These are phyloP conservation scores for Pyrochroa serraticornis DNA, from an alignment of 2,888 invertebrate genomes.

Conservation along the genomic window DNA sequence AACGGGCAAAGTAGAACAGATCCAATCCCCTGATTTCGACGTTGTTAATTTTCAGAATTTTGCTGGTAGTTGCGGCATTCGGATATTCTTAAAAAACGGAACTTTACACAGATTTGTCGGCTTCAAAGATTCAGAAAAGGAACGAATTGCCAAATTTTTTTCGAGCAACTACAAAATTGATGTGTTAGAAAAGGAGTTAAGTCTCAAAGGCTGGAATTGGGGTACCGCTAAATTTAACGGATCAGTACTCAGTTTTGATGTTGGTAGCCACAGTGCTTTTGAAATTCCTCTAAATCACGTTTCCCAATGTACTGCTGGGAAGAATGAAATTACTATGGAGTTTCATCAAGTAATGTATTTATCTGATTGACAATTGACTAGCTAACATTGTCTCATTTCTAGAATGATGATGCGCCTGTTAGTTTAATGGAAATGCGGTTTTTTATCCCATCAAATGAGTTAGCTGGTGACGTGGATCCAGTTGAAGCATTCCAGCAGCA, in stretches of 20 bases:
- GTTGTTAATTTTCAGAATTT: constrained; percentile 91
- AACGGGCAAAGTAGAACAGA: constrained; percentile 95
- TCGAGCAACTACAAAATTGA: constrained; percentile 81
- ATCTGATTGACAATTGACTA: constrained; percentile 1
- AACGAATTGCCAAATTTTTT: constrained; percentile 91
- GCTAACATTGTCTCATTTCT: constrained; percentile 47
- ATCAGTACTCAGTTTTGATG: constrained; percentile 82
- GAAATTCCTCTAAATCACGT: constrained; percentile 96
- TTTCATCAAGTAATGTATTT: constrained; percentile 82
- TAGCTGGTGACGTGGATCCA: constrained; percentile 86
- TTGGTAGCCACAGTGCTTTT: constrained; percentile 84
- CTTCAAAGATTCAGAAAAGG: constrained; percentile 93
- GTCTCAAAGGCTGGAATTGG: constrained; percentile 99
- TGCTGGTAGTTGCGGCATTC: constrained; percentile 87
- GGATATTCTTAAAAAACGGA: constrained; percentile 90
- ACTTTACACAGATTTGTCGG: constrained; percentile 90
- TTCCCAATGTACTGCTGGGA: constrained; percentile 93
- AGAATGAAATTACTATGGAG: constrained; percentile 97
- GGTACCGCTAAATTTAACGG: constrained; percentile 94
- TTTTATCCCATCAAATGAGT: constrained; percentile 91
- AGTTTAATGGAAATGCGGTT: constrained; percentile 97
- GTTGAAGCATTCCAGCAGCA: constrained; percentile 97
- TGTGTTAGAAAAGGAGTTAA: constrained; percentile 89
- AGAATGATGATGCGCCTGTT: constrained; percentile 98
- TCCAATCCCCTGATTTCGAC: constrained; percentile 84